Evolutionary conservation across 2,797 vertebrate species (phyloP).

Genomic region (Chelmon rostratus): DNA sequence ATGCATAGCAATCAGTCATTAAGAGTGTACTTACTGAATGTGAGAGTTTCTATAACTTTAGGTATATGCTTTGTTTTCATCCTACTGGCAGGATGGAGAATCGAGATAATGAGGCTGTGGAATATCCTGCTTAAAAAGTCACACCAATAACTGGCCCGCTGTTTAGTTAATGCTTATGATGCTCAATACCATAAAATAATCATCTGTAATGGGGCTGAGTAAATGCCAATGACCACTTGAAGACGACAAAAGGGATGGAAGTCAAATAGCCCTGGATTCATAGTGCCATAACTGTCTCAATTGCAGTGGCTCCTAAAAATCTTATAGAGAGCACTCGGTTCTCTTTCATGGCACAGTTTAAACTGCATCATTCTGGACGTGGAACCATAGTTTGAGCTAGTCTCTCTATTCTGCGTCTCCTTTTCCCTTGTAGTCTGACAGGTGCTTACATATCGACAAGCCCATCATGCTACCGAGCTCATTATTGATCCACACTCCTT

Average conservation of each 20-base stretch:
- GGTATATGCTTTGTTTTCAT: conserved; percentile 30
- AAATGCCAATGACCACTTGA: conserved; percentile 56
- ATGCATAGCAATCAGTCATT: conserved; percentile 28
- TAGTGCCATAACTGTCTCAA: conserved; percentile 24
- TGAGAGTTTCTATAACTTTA: neutral
- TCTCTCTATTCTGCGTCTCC: conserved; percentile 33
- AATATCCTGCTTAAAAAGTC: conserved; percentile 36
- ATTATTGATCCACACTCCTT: conserved; percentile 58
- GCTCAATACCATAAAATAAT: conserved; percentile 52
- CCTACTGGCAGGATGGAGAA: conserved; percentile 3
- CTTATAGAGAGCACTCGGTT: conserved; percentile 5
- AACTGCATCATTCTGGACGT: conserved; percentile 42
- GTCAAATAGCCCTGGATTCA: conserved; percentile 40
- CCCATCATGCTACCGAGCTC: conserved; percentile 47
- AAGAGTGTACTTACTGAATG: conserved; percentile 6
- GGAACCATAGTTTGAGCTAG: conserved; percentile 1
- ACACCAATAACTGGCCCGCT: conserved; percentile 32
- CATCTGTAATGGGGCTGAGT: conserved; percentile 44
- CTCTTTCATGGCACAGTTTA: conserved; percentile 31
- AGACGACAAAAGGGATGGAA: conserved; percentile 51
- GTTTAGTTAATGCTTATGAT: conserved; percentile 51
- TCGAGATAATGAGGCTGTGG: conserved; percentile 27
- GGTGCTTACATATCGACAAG: conserved; percentile 63
- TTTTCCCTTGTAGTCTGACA: neutral
- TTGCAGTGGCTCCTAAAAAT: conserved; percentile 43